Base-by-base conservation (phyloP, 2,113 vertebrate species). In the Cyphomyrus plagiostoma region DNA sequence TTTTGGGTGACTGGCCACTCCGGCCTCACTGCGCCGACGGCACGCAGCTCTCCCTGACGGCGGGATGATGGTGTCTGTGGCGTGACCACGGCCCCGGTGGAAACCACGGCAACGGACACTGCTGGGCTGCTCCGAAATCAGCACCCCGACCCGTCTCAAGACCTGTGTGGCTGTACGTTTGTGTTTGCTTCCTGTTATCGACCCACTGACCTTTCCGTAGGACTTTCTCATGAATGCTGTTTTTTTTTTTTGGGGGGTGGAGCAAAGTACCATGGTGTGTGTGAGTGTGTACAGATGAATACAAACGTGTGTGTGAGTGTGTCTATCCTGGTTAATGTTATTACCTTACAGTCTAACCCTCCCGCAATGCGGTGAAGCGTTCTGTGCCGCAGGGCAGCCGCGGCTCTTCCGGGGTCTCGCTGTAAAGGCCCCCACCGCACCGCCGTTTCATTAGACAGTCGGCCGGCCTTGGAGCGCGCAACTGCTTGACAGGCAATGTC, bases 161-260 rank as follows among this genome's bases (percentile, higher is more conserved):
- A 10, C 62, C n/a, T 26, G n/a, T 66, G n/a, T 13, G 62, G 26
- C 62, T 70, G 62, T 42, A 19, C 4, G 15, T 11, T 80, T 80
- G 74, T 35, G 74, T 80, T 80, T 80, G 35, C 15, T 80, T 17
- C 74, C 30, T 80, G 35, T 42, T 17, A 80, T 42, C 5, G 5
- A 42, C 26, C n/a, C n/a, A 3, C 66, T 92, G 82, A 91, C 90
- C 92, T 91, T 92, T 86, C 42, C 49, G 87, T 89, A n/a, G 87
- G 21, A 84, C 87, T n/a, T 87, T 91, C 83, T 91, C 91, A 90
- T 62, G 91, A 91, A 91, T 89, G 88, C 90, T 85, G 42, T 53
- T 87, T 87, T 53, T 56, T 52, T 15, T 86, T 85, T 56, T 15
- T 13, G 74, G 74, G 11, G 74, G 74, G 74, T 21, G 82, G 50